Base-by-base conservation (phyloP, 2,888 invertebrate genomes). In the Orthonychiurus folsomi region DNA sequence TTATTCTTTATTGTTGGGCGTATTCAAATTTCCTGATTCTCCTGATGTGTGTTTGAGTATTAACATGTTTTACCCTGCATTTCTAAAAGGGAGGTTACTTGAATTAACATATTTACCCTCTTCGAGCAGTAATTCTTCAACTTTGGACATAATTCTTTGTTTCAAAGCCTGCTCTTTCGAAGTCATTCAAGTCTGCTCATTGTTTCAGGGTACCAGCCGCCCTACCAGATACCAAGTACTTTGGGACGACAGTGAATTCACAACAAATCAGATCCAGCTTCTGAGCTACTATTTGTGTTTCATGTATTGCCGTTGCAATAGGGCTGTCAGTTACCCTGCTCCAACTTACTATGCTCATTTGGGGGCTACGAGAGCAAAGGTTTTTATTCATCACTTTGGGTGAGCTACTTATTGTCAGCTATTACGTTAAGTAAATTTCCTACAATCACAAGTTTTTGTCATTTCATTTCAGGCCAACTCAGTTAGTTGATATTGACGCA, bases 201-300 rank as follows among this genome's bases (percentile, higher is more conserved):
- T n/a, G n/a, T 66, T 86, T 58, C 84, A 89, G 78, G 91, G 92
- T 60, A 89, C 89, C 0, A 87, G 89, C 0, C 84, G 87, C 5
- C 92, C 91, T 0, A 63, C 63, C 1, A 59, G 63, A 12, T 27
- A 70, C 69, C 24, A 69, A 68, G 85, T 88, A 0, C 79, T 94
- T 23, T 86, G 85, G 79, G 91, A 94, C 76, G 90, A 92, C 71
- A 83, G 82, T 57, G 74, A 82, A 1, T 81, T 89, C 70, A 78
- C 81, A 0, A 83, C 87, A 69, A 85, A 91, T 75, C 83, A 87
- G 63, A 81, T 93, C 56, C 88, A 93, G 75, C 81, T 84, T 69
- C 76, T 93, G 65, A 86, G 91, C 0, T 92, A 86, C 77, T 86
- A 87, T 75, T 78, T 94, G 57, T 93, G 93, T 74, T 90, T 93